phyloP scores from a whole-genome alignment of 2,113 vertebrate species.

The Plotosus lineatus region DNA sequence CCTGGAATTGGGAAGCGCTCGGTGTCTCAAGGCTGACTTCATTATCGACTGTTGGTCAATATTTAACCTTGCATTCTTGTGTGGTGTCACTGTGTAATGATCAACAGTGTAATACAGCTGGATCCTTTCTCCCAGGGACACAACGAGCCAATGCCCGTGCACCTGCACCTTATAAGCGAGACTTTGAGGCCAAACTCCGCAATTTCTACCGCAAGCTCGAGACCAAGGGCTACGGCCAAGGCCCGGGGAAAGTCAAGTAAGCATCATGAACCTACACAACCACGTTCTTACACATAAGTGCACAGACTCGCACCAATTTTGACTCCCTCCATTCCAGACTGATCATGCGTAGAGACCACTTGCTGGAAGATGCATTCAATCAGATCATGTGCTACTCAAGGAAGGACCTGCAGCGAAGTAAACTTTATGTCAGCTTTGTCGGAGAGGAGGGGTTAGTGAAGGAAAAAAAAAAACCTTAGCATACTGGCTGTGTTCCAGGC shows the following conservation, averaged over 20 bases:
- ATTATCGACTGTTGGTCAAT: no score
- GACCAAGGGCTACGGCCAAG: constrained; percentile 98
- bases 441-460: constrained; percentile 94
- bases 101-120: neutral
- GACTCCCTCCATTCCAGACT: constrained; percentile 72
- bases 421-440: constrained; percentile 96
- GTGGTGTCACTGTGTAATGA: accelerated
- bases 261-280: constrained; percentile 13
- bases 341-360: constrained; percentile 95
- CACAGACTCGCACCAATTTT: neutral
- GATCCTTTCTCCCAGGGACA: constrained; percentile 77
- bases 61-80: neutral
- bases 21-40: neutral
- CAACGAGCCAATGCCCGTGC: constrained; percentile 95
- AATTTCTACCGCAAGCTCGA: constrained; percentile 99
- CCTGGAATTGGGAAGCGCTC: neutral
- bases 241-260: constrained; percentile 97
- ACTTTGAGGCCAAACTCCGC: constrained; percentile 97
- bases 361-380: constrained; percentile 97
- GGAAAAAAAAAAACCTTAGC: neutral
- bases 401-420: constrained; percentile 96
- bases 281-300: neutral
- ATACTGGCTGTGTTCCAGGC: neutral
- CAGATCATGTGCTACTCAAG: constrained; percentile 99
- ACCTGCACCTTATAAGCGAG: constrained; percentile 95